Base-by-base conservation (phyloP, 2,113 vertebrate genomes). In the Sinosuthora webbiana region DNA sequence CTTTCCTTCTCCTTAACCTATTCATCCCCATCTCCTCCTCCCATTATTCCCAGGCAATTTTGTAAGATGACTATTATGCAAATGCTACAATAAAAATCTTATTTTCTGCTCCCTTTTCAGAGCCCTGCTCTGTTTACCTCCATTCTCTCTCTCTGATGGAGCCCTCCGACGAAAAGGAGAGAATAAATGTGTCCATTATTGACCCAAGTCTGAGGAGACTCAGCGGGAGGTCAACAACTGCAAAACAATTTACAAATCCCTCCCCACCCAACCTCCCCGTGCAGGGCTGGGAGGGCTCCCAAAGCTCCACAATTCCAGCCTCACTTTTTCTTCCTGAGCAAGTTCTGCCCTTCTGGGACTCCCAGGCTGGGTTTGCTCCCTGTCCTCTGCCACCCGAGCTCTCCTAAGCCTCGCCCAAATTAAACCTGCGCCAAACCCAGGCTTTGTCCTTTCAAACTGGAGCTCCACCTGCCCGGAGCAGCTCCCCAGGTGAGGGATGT, bases 21-120 rank as follows among this genome's bases (percentile, higher is more conserved):
- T 70, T 80, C 92, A 80, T 90, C 92, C 82, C 59, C 68, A 73
- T 77, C 90, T 94, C 76, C 79, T 96, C 86, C 83, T 93, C 68
- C 86, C 87, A 63, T 95, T 93, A 94, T 96, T 92, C 77, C 90
- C 59, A 59, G 83, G 96, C 94, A 96, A 96, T 95, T 94, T 92
- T 86, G 71, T 60, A 50, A 67, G 86, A 77, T 69, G 76, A 90
- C 90, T 89, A 95, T 96, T 96, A 97, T 92, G 95, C 94, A 97
- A 96, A 95, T 92, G 88, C 79, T 80, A 93, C 90, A 69, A 92
- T 94, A 96, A 97, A 93, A 93, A 95, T 74, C 93, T 88, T 76
- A 77, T 94, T 94, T 95, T 88, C 95, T 74, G 71, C 94, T 86
- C 67, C 81, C 62, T 87, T 96, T 91, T 79, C 89, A 91, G 77